Conservation (phyloP, 2,113 vertebrate genomes). For the Phalacrocorax pelagicus region DNA sequence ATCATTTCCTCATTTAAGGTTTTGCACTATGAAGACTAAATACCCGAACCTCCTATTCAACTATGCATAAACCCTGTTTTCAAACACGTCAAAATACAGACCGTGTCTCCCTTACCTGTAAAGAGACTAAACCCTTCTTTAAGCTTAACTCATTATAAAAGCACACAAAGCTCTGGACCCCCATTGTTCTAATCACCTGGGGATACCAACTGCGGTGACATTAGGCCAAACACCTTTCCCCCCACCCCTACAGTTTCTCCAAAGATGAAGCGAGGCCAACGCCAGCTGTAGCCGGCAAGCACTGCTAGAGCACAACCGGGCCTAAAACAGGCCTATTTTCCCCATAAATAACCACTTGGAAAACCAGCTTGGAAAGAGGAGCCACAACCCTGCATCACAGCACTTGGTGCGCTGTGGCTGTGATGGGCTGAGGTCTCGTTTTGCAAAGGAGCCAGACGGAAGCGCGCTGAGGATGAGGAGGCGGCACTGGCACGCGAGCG, state of each 20-base stretch:
- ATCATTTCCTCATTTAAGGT: background rate
- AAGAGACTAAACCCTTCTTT: background rate
- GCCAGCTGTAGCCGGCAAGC: background rate
- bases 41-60: background rate
- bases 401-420: background rate
- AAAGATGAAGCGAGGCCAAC: background rate
- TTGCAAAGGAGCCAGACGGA: background rate
- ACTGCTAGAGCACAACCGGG: background rate
- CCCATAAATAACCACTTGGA: background rate
- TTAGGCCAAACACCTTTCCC: too few species aligned
- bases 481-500: accelerated
- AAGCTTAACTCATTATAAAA: background rate
- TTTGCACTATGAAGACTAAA: background rate
- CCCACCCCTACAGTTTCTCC: background rate
- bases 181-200: background rate
- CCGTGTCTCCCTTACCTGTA: background rate
- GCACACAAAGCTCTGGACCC: background rate
- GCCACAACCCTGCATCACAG: background rate
- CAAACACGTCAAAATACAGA: background rate
- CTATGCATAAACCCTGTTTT: background rate
- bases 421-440: background rate
- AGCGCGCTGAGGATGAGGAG: background rate
- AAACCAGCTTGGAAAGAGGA: background rate
- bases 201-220: background rate
- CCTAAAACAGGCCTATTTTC: background rate